Base-by-base conservation (phyloP, 1,140 invertebrate species). In the Oryzaephilus surinamensis region DNA sequence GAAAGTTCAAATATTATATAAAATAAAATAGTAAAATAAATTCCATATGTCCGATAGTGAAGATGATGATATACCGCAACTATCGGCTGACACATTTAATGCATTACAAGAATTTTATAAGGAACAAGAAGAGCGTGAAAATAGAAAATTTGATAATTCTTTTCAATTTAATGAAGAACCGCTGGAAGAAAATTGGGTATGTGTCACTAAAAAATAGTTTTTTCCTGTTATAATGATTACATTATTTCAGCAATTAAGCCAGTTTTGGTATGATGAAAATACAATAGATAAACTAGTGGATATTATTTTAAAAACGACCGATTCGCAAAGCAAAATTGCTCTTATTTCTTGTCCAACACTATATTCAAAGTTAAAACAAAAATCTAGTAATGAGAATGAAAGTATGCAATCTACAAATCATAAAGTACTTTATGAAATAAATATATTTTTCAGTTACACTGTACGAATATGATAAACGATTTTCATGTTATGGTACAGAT, bases 181-280 rank as follows among this genome's bases (percentile, higher is more conserved):
- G 33, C 69, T 86, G 60, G 76, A 84, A 44, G 88, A 92, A 66
- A 73, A 90, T 62, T 92, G 88, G 86, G 87, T 90, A 72, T 61
- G 51, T 14, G 29, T 29, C 24, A 16, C 40, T 31, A 20, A 35
- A 19, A 8, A 31, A 23, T 6, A 11, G 10, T 11, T 2, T 8
- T 18, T 28, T 40, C 19, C 19, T 24, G 4, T 24, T n/a, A 24
- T 24, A n/a, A n/a, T 11, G 8, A n/a, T 24, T 3, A 3, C 4
- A 24, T 44, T 45, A 50, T 75, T 76, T 3, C 57, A 96, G 93
- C 88, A 95, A 89, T 62, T 96, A 14, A 94, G 90, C 58, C 92
- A 97, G 63, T 96, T 97, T 70, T 97, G 92, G 93, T 97, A 96
- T 56, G 75, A 86, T 57, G 74, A 86, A 18, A 54, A 69, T 11